Conservation (phyloP, 2,888 invertebrate genomes). For the Brachycybe producta region DNA sequence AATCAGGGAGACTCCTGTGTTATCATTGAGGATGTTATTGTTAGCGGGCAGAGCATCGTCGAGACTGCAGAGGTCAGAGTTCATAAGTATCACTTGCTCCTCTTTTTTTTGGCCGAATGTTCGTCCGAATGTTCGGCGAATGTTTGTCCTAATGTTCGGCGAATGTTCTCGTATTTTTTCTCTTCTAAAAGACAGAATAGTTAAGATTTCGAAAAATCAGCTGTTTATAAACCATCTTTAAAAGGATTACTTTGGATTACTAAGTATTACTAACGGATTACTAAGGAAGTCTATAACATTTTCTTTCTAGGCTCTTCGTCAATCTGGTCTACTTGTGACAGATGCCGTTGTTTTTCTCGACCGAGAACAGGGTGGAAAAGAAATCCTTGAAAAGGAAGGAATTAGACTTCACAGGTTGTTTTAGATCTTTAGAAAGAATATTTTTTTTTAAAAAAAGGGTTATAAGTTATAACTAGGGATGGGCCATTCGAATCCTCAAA, state of each 20-base stretch:
- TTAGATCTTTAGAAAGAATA: background rate
- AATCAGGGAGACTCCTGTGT: conserved; percentile 20
- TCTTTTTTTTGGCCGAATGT: background rate
- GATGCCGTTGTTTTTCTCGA: conserved; percentile 83
- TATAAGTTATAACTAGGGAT: no score
- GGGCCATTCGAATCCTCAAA: no score
- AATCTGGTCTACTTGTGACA: conserved; percentile 43
- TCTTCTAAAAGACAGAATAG: no score
- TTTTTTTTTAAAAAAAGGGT: background rate
- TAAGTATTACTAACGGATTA: background rate
- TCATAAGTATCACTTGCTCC: background rate
- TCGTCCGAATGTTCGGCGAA: no score
- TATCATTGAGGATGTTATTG: conserved; percentile 13
- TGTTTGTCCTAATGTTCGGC: background rate
- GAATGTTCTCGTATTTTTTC: background rate
- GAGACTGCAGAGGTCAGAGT: conserved; percentile 61
- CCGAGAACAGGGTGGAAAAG: conserved; percentile 76
- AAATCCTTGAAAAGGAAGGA: conserved; percentile 53
- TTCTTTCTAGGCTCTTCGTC: conserved; percentile 35
- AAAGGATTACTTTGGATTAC: background rate
- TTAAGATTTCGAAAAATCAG: no score
- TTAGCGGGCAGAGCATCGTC: conserved; percentile 76
- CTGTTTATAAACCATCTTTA: background rate
- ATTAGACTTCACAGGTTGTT: conserved; percentile 49
- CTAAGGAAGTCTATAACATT: background rate